Percentiles rank a stretch among this genome's conserved stretches.
These are phyloP conservation scores for Platycnemis pennipes DNA, from an alignment of 2,888 invertebrate species.

Conservation along the genomic window DNA sequence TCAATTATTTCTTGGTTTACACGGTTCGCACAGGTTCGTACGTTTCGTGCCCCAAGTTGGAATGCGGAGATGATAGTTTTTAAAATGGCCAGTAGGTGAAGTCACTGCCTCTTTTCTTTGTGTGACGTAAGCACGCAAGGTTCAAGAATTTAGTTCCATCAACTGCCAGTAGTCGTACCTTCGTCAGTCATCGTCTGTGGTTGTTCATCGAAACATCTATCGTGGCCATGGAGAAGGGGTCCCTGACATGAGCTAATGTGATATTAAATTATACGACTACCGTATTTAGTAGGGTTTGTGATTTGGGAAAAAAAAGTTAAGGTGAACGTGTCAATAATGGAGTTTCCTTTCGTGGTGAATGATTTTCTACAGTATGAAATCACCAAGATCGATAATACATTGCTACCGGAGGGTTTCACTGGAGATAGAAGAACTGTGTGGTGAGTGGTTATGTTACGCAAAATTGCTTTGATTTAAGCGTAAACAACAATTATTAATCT, in stretches of 20 bases:
- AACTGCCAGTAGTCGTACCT: neutral
- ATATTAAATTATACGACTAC: conserved; percentile 15
- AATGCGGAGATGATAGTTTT: neutral
- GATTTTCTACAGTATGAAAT: conserved; percentile 69
- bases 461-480: neutral
- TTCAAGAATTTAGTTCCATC: neutral
- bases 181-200: neutral
- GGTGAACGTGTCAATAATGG: conserved; percentile 61
- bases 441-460: conserved; percentile 35
- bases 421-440: conserved; percentile 69
- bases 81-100: conserved; percentile 8
- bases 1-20: neutral
- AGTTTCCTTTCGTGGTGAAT: conserved; percentile 71
- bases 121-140: conserved; percentile 22
- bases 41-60: too few relatives aligned
- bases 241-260: neutral
- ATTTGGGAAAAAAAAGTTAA: neutral
- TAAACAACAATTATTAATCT: neutral
- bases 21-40: too few relatives aligned
- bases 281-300: neutral
- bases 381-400: conserved; percentile 69
- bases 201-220: neutral
- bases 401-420: conserved; percentile 70
- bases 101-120: neutral
- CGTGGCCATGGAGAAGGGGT: neutral